A percentile compares a stretch with the other conserved stretches of the same genome.
Conservation (phyloP, 2,888 invertebrate species). For the Calameuta idolon region DNA sequence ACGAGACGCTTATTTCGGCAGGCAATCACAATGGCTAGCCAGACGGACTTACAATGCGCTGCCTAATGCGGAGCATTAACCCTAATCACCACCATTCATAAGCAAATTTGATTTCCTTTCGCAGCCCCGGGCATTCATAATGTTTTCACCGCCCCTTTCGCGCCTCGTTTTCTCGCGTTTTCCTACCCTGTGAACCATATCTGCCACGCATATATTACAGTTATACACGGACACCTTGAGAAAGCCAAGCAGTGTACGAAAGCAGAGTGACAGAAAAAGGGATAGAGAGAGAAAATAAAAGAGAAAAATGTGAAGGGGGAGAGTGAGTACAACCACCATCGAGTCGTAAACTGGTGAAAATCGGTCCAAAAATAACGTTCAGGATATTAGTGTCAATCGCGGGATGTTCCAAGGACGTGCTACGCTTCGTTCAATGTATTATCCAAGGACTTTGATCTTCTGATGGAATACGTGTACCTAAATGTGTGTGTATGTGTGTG, state of each 20-base stretch:
- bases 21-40: conserved; percentile 42
- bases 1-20: conserved; percentile 19
- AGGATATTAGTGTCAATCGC: too few species aligned
- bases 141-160: conserved; percentile 39
- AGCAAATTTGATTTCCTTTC: conserved; percentile 53
- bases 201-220: conserved; percentile 1
- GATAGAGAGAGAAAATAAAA: background rate
- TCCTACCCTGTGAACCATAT: conserved; percentile 15
- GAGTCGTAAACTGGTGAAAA: too few species aligned
- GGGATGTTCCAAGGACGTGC: too few species aligned
- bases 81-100: conserved; percentile 54
- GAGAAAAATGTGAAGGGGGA: background rate
- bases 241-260: conserved; percentile 20
- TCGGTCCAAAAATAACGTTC: too few species aligned
- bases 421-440: too few species aligned
- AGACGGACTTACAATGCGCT: conserved; percentile 39
- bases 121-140: conserved; percentile 41
- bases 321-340: background rate
- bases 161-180: conserved; percentile 17
- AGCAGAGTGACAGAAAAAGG: background rate
- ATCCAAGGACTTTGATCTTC: too few species aligned
- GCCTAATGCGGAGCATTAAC: conserved; percentile 48
- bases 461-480: too few species aligned
- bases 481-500: too few species aligned
- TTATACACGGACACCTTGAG: conserved; percentile 8